phyloP scores from a whole-genome alignment of 1,140 invertebrate genomes.

The Saccostrea glomerata region DNA sequence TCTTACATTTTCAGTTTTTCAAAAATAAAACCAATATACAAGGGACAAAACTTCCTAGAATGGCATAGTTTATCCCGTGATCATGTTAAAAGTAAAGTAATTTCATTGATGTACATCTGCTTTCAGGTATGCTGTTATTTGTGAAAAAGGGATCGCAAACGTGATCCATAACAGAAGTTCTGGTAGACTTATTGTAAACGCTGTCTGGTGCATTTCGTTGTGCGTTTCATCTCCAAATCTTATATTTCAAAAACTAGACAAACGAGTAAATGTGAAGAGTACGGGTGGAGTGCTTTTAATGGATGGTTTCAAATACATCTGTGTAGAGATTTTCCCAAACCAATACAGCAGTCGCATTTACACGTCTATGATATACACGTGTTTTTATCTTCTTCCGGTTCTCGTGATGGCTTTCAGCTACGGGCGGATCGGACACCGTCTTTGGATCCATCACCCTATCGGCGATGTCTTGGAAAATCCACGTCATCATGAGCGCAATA shows the following conservation, averaged over 20 bases:
- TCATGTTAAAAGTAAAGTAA: too few species aligned
- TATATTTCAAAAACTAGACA: constrained; percentile 61
- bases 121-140: constrained; percentile 72
- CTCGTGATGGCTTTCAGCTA: constrained; percentile 69
- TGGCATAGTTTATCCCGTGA: too few species aligned
- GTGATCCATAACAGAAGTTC: constrained; percentile 61
- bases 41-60: too few species aligned
- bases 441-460: constrained; percentile 68
- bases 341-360: constrained; percentile 85
- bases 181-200: constrained; percentile 56
- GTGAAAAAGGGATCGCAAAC: constrained; percentile 59
- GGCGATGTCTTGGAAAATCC: constrained; percentile 62
- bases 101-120: background rate
- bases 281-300: constrained; percentile 83
- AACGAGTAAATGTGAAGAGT: constrained; percentile 74
- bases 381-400: constrained; percentile 68
- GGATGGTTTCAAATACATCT: constrained; percentile 86
- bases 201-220: constrained; percentile 66
- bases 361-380: constrained; percentile 80
- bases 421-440: constrained; percentile 62
- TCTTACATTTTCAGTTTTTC: too few species aligned
- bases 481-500: constrained; percentile 49
- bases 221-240: constrained; percentile 66
- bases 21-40: too few species aligned
- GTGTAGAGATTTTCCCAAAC: constrained; percentile 73